Evolutionary conservation across 2,888 invertebrate genomes (phyloP).

Genomic region (Orthosia gracilis): DNA sequence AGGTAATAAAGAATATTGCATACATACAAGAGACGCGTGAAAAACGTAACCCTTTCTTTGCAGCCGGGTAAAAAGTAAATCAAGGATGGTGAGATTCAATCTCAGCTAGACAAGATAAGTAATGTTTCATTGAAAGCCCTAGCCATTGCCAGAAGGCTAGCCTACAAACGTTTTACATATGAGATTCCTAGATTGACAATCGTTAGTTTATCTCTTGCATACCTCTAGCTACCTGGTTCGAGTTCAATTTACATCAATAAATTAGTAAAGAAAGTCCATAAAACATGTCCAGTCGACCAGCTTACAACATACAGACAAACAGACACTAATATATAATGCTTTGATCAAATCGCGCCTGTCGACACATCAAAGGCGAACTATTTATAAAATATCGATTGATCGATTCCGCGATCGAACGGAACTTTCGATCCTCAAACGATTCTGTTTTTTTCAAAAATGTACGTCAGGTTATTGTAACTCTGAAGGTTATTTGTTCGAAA

Average conservation of each 20-base stretch:
- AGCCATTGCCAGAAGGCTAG: neutral
- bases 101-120: conserved; percentile 12
- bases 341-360: conserved; percentile 77
- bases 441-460: conserved; percentile 37
- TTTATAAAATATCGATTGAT: conserved; percentile 78
- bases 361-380: conserved; percentile 79
- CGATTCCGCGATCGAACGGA: conserved; percentile 74
- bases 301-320: conserved; percentile 63
- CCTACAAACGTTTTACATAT: conserved; percentile 43
- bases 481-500: conserved; percentile 11
- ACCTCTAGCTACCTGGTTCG: conserved; percentile 36
- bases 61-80: conserved; percentile 6
- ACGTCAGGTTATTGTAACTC: conserved; percentile 8
- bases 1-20: too few relatives aligned
- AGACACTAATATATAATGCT: conserved; percentile 69
- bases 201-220: conserved; percentile 39
- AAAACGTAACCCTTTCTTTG: too few relatives aligned
- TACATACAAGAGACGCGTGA: too few relatives aligned
- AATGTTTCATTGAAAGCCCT: conserved; percentile 14
- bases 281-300: conserved; percentile 67
- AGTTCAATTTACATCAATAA: conserved; percentile 66
- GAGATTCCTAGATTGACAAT: conserved; percentile 46
- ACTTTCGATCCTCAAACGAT: conserved; percentile 61
- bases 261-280: conserved; percentile 74
- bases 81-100: conserved; percentile 17